phyloP scores from a whole-genome alignment of 1,140 invertebrate species.

The Procambarus virginalis region DNA sequence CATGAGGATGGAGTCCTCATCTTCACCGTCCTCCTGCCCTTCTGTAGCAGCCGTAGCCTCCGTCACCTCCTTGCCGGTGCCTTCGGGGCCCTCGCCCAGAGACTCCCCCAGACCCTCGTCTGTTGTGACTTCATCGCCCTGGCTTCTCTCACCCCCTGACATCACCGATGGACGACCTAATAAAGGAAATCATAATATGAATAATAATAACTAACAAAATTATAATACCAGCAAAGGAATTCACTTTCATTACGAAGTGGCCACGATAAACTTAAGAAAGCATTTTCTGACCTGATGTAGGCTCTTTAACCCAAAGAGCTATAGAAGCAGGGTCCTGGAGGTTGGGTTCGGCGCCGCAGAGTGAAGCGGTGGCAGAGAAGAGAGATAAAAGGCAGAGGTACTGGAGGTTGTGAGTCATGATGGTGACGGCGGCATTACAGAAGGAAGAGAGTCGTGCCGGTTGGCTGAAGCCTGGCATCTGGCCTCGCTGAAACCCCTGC shows the following conservation, averaged over 20 bases:
- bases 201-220: neutral
- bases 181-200: slow-evolving; percentile 73
- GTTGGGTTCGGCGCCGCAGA: slow-evolving; percentile 41
- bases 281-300: slow-evolving; percentile 34
- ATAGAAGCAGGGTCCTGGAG: slow-evolving; percentile 51
- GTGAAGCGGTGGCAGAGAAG: slow-evolving; percentile 35
- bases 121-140: slow-evolving; percentile 2
- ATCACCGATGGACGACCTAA: slow-evolving; percentile 72
- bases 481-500: slow-evolving; percentile 83
- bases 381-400: slow-evolving; percentile 71
- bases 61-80: neutral
- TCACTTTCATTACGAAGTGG: slow-evolving; percentile 84
- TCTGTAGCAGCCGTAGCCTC: neutral
- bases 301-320: slow-evolving; percentile 49
- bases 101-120: slow-evolving; percentile 57
- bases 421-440: slow-evolving; percentile 87
- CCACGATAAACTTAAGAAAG: slow-evolving; percentile 72
- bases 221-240: slow-evolving; percentile 73
- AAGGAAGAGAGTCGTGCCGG: slow-evolving; percentile 82
- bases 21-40: neutral
- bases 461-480: slow-evolving; percentile 82
- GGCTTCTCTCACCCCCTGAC: neutral
- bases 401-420: slow-evolving; percentile 91
- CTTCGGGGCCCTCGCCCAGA: slow-evolving; percentile 15
- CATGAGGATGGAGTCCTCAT: neutral